Evolutionary conservation across 2,113 vertebrate genomes (phyloP), one percentile per base, ranked within the genome.

Genomic region (Erythrocercus mccallii): DNA sequence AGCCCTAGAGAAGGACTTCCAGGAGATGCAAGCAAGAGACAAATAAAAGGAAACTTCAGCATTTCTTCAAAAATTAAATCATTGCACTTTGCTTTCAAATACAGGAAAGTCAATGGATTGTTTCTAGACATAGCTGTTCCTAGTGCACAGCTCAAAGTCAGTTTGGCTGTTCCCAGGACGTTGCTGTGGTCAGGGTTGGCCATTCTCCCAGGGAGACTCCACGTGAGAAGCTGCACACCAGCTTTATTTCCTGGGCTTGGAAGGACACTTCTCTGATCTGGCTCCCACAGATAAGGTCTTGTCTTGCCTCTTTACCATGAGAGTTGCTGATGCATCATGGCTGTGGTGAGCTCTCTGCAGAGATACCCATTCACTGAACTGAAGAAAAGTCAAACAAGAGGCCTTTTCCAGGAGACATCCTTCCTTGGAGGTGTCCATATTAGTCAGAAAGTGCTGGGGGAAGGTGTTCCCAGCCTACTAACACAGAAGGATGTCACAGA

Each of bases 201-300:
- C 19, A 12, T n/a, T 66, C 47, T 56, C 50, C 15, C 5, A 7
- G 14, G 30, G 18, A 81, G 15, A 28, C 35, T 58, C 28, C 17
- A 20, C 0, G 0, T 24, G 15, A 33, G 45, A 82, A 50, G 18
- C 6, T 16, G 15, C 13, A 45, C 20, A 47, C 35, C 14, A 11
- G 47, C 44, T 79, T 93, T 70, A 37, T 48, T 71, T 51, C 40
- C 30, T 64, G 21, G 48, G 19, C 48, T 92, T 68, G 21, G 44
- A 64, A 47, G 38, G 57, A 68, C 13, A 16, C 66, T 85, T 6
- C 28, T 44, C 42, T 22, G 14, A 31, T 20, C 18, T 19, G 17
- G 2, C 30, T 61, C 33, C 42, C 61, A 42, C 48, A 53, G 44
- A 19, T 11, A 28, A 88, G 15, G 61, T 13, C 50, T 68, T 53